Conservation (phyloP, 92 coral and sea anemone species). For the Epizoanthus illoricatus region DNA sequence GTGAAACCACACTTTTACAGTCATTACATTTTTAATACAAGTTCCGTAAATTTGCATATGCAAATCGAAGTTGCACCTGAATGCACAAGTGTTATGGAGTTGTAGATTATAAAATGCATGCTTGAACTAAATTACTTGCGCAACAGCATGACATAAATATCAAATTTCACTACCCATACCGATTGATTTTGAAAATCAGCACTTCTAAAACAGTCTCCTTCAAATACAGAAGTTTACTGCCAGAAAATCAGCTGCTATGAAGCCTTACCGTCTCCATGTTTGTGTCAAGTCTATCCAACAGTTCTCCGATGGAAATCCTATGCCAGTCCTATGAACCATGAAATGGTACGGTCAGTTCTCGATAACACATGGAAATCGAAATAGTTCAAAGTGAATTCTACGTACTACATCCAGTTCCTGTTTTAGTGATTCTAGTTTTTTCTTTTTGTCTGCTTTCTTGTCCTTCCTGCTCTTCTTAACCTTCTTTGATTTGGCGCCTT, state of each 20-base stretch:
- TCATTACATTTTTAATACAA: constrained; percentile 37
- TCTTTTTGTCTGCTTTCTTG: constrained; percentile 58
- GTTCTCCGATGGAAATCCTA: constrained; percentile 69
- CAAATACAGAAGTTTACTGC: background rate
- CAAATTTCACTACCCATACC: background rate
- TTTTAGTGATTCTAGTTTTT: constrained; percentile 80
- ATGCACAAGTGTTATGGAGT: constrained; percentile 20
- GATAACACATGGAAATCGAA: background rate
- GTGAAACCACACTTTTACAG: constrained; percentile 16
- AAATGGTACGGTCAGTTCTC: constrained; percentile 4
- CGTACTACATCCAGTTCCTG: constrained; percentile 93
- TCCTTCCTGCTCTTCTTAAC: constrained; percentile 44
- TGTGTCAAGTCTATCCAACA: constrained; percentile 69
- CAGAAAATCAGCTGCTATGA: constrained; percentile 1
- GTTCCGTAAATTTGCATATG: constrained; percentile 34
- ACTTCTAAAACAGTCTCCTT: background rate
- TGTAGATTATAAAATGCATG: background rate
- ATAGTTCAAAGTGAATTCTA: background rate
- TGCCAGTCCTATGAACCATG: constrained; percentile 82
- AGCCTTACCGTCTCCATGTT: constrained; percentile 64
- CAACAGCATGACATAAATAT: constrained; percentile 16
- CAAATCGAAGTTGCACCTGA: constrained; percentile 33
- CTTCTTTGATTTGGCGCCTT: constrained; percentile 31
- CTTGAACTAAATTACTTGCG: constrained; percentile 14
- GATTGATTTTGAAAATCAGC: background rate